These are phyloP conservation scores for Epinotia demarniana DNA, from an alignment of 2,888 invertebrate genomes.

Conservation along the genomic window DNA sequence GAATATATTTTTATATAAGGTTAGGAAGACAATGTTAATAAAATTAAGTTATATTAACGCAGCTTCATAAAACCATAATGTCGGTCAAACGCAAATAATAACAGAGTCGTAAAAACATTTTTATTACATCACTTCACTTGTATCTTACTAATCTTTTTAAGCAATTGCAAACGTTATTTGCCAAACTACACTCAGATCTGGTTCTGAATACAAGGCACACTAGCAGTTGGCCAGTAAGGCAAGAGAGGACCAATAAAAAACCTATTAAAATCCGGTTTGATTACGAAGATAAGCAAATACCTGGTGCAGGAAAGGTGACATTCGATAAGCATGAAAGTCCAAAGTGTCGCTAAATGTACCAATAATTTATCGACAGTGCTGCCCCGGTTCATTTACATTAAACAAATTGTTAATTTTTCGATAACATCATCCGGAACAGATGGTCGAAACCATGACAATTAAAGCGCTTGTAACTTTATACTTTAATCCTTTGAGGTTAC, in stretches of 20 bases:
- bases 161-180: conserved; percentile 38
- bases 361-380: conserved; percentile 80
- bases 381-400: conserved; percentile 83
- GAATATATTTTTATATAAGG: not conserved
- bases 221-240: conserved; percentile 65
- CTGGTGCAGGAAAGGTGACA: conserved; percentile 78
- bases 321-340: conserved; percentile 78
- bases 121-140: conserved; percentile 28
- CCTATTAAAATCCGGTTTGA: conserved; percentile 70
- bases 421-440: conserved; percentile 83
- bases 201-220: conserved; percentile 30
- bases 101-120: conserved; percentile 36
- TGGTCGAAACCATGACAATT: conserved; percentile 62
- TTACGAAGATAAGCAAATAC: conserved; percentile 75
- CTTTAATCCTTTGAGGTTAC: conserved; percentile 45
- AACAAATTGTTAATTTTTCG: conserved; percentile 85
- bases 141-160: conserved; percentile 35
- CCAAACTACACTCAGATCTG: conserved; percentile 33
- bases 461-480: conserved; percentile 48
- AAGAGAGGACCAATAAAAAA: conserved; percentile 62
- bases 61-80: conserved; percentile 27
- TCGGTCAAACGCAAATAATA: conserved; percentile 37
- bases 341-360: conserved; percentile 74
- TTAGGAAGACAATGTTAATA: conserved; percentile 9
- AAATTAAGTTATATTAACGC: conserved; percentile 35